A percentile compares a stretch with the other conserved stretches of the same genome.
These are phyloP conservation scores for Anser brachyrhynchus DNA, from an alignment of 2,113 vertebrate genomes.

Conservation along the genomic window DNA sequence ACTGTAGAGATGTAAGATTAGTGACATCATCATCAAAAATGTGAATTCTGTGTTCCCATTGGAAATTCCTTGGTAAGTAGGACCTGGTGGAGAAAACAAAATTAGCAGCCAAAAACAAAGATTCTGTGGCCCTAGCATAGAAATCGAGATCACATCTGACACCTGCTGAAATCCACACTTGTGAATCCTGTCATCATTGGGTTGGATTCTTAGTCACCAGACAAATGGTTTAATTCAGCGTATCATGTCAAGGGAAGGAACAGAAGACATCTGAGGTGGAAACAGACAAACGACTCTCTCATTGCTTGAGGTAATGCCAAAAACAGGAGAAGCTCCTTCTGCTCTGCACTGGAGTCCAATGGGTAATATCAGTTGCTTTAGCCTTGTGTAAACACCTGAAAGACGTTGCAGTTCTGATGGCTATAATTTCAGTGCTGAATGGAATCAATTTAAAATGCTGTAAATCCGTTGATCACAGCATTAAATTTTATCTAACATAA, in stretches of 20 bases:
- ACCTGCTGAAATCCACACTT: neutral
- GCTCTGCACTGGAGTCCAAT: neutral
- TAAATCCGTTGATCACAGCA: neutral
- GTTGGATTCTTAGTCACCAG: neutral
- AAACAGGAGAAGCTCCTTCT: neutral
- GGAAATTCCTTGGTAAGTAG: neutral
- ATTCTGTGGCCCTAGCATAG: neutral
- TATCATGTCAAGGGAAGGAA: neutral
- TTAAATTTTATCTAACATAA: neutral
- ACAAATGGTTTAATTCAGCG: neutral
- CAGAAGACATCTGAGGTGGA: neutral
- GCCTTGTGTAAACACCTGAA: neutral
- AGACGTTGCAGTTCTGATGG: neutral
- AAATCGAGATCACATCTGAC: neutral
- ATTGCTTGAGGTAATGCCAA: neutral
- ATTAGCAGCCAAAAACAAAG: neutral
- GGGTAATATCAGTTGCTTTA: neutral
- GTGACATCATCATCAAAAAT: neutral
- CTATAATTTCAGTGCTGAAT: neutral
- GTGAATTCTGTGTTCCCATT: neutral
- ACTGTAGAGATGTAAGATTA: neutral
- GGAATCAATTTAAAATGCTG: neutral
- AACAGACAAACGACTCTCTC: neutral
- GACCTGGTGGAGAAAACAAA: neutral
- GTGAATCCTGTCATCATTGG: neutral